phyloP scores from a whole-genome alignment of 1,140 invertebrate genomes.

The Thalassaphorura encarpata region DNA sequence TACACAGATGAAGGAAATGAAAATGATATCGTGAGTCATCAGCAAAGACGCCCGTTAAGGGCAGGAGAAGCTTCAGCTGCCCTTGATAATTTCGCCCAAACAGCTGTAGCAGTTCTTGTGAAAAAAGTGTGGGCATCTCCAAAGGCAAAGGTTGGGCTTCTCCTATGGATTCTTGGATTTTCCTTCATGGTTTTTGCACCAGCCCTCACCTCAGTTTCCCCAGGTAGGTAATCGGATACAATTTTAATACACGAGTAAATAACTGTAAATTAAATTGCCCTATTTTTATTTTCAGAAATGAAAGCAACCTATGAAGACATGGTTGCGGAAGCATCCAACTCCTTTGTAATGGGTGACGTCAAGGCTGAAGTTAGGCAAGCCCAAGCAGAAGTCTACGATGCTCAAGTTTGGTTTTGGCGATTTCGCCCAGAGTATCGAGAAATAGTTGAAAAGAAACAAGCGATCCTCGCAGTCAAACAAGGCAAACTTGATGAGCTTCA shows the following conservation, averaged over 20 bases:
- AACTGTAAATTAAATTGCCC: neutral
- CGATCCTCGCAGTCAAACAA: neutral
- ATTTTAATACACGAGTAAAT: neutral
- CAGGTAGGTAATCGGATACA: slow-evolving; percentile 1
- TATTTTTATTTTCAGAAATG: slow-evolving; percentile 5
- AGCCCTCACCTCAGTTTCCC: slow-evolving; percentile 3
- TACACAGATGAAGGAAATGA: too few relatives aligned
- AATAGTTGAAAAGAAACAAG: neutral
- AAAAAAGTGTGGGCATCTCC: slow-evolving; percentile 1
- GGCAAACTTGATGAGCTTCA: neutral
- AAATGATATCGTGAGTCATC: too few relatives aligned
- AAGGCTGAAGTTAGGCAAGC: neutral
- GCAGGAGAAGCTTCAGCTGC: too few relatives aligned
- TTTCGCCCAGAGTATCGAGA: neutral
- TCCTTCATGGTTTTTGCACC: slow-evolving; percentile 8
- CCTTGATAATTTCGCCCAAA: too few relatives aligned
- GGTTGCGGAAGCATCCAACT: neutral
- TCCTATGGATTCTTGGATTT: slow-evolving; percentile 8
- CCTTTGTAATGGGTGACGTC: neutral
- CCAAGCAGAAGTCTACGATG: neutral
- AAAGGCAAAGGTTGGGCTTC: neutral
- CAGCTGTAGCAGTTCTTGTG: too few relatives aligned
- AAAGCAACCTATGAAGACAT: slow-evolving; percentile 1
- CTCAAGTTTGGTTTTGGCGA: slow-evolving; percentile 16
- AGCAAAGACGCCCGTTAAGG: too few relatives aligned